Evolutionary conservation across 2,888 invertebrate genomes (phyloP), one percentile per base, ranked within the genome.

Genomic region (Thera obeliscata): DNA sequence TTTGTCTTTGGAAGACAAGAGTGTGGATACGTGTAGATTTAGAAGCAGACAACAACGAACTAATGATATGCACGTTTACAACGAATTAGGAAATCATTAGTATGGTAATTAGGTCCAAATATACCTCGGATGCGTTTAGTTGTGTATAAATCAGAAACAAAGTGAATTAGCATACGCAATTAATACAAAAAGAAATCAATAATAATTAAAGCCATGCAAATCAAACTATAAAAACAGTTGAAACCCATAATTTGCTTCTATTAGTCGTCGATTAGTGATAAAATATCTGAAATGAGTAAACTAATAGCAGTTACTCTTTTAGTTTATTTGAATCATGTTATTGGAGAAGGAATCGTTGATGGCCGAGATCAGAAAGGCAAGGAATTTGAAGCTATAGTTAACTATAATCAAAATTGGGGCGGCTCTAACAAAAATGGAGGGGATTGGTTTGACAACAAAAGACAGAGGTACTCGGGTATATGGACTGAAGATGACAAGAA

Each of bases 161-260:
- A 35, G 41, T 33, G 41, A 56, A 66, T 64, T 59, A 55, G 22
- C 55, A 64, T 52, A 56, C 1, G 5, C 46, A 60, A 60, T 59
- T 56, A 7, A 60, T 50, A 65, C 48, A 41, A 43, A 50, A 49
- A 56, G 36, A 56, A 56, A 35, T 52, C 41, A n/a, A 41, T 50
- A 33, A 22, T 48, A 58, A 64, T 66, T 66, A 58, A 9, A 56
- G 33, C 2, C 66, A 66, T 66, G 66, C 66, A 66, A 57, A 22
- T 57, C 46, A 46, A 22, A 4, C 35, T 61, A 61, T 61, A 57
- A 61, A 66, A 60, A 33, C 56, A 38, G 54, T 41, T 11, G 12
- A 54, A 38, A 48, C 41, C 12, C 56, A 52, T 56, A 43, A 50
- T 64, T 59, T 61, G 9, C 3, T 54, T 57, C 56, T 52, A n/a